Percentiles rank a stretch among this genome's conserved stretches.
Evolutionary conservation across 2,888 invertebrate species (phyloP).

Genomic region (Chouioia cunea): DNA sequence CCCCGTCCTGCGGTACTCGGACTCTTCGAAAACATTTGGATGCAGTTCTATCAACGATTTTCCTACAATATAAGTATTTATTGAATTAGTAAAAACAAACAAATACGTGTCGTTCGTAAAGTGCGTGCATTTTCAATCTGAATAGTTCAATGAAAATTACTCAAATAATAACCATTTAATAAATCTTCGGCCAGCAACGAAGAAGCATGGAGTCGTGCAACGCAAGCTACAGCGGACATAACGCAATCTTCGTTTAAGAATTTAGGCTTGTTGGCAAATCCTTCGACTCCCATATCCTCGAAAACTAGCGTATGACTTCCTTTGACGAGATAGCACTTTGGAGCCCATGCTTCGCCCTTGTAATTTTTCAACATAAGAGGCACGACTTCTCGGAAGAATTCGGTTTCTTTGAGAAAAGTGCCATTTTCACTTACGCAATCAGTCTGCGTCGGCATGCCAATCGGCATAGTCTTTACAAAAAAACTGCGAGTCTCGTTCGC

Average conservation of each 20-base stretch:
- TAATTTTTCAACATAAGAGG: conserved; percentile 31
- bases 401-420: conserved; percentile 56
- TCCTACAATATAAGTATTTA: conserved; percentile 5
- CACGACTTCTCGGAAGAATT: conserved; percentile 13
- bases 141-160: no score
- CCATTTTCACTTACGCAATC: conserved; percentile 69
- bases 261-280: conserved; percentile 56
- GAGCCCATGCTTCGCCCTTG: conserved; percentile 57
- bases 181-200: no score
- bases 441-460: conserved; percentile 69
- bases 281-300: conserved; percentile 63
- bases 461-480: conserved; percentile 75
- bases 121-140: no score
- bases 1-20: conserved; percentile 48
- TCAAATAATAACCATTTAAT: no score
- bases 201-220: conserved; percentile 59
- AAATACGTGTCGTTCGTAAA: no score
- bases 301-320: conserved; percentile 60
- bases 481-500: conserved; percentile 59
- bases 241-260: conserved; percentile 51
- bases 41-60: conserved; percentile 52
- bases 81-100: no score
- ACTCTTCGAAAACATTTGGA: conserved; percentile 56
- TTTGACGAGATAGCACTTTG: conserved; percentile 60
- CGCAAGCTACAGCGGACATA: conserved; percentile 53